phyloP scores from a whole-genome alignment of 1,140 invertebrate species.

The Battus philenor region DNA sequence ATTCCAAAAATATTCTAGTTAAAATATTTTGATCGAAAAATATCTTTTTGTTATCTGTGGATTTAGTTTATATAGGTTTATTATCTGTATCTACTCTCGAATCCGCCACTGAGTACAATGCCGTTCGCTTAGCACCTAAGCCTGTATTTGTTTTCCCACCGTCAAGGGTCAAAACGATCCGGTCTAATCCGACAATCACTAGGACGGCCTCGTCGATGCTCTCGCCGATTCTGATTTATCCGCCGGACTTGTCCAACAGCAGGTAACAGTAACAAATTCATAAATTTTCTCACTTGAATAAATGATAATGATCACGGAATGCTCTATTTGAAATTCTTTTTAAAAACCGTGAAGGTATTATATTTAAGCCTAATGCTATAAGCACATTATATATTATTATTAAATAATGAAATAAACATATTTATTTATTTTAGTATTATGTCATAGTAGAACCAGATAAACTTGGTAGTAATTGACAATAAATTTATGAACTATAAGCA shows the following conservation, averaged over 20 bases:
- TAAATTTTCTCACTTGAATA: conserved; percentile 16
- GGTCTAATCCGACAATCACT: conserved; percentile 74
- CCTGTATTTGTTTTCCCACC: conserved; percentile 52
- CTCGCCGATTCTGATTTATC: conserved; percentile 85
- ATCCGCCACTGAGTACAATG: neutral
- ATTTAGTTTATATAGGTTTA: neutral
- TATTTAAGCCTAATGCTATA: too few species aligned
- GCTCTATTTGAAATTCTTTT: too few species aligned
- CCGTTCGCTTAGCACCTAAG: conserved; percentile 57
- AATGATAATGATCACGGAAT: too few species aligned
- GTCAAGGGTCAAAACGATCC: conserved; percentile 70
- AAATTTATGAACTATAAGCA: too few species aligned
- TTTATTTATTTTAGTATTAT: too few species aligned
- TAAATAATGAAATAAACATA: too few species aligned
- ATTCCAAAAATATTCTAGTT: neutral
- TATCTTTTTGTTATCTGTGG: neutral
- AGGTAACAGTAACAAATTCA: conserved; percentile 78
- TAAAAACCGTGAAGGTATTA: too few species aligned
- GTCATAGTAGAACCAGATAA: too few species aligned
- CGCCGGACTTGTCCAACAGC: conserved; percentile 82
- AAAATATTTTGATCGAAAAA: neutral
- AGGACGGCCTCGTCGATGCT: conserved; percentile 80
- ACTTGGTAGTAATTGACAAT: too few species aligned
- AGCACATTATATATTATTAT: too few species aligned
- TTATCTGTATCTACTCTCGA: neutral